phyloP scores from a whole-genome alignment of 2,888 invertebrate genomes.

The Acronicta alni region DNA sequence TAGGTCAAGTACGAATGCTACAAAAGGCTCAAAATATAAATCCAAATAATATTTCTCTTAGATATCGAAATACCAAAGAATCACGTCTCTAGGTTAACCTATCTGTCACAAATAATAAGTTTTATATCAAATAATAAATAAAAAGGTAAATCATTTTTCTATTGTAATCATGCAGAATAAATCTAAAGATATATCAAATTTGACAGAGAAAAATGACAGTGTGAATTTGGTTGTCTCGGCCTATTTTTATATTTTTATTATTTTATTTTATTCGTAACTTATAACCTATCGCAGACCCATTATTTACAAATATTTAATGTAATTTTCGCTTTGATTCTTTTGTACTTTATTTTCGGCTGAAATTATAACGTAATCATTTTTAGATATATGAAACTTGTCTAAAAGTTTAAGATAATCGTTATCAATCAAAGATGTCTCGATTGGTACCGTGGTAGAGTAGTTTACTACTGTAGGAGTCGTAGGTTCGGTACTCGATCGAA shows the following conservation, averaged over 20 bases:
- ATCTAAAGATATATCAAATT: slow-evolving; percentile 19
- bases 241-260: slow-evolving; percentile 8
- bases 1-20: not conserved
- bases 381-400: not conserved
- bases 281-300: slow-evolving; percentile 6
- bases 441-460: too few species aligned
- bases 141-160: slow-evolving; percentile 22
- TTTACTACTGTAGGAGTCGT: too few species aligned
- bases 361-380: slow-evolving; percentile 6
- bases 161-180: slow-evolving; percentile 25
- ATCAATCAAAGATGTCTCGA: not conserved
- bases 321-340: slow-evolving; percentile 10
- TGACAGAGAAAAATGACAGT: slow-evolving; percentile 21
- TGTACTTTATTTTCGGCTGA: slow-evolving; percentile 1
- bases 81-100: slow-evolving; percentile 1
- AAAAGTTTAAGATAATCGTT: not conserved
- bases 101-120: slow-evolving; percentile 24
- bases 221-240: slow-evolving; percentile 5
- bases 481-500: too few species aligned
- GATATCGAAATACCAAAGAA: slow-evolving; percentile 26
- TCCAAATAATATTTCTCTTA: slow-evolving; percentile 11
- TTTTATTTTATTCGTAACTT: slow-evolving; percentile 7
- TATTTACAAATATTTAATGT: slow-evolving; percentile 26
- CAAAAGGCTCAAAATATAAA: slow-evolving; percentile 21
- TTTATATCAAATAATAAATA: slow-evolving; percentile 12